Conservation (phyloP, 2,888 invertebrate genomes). For the Xestia ashworthii region DNA sequence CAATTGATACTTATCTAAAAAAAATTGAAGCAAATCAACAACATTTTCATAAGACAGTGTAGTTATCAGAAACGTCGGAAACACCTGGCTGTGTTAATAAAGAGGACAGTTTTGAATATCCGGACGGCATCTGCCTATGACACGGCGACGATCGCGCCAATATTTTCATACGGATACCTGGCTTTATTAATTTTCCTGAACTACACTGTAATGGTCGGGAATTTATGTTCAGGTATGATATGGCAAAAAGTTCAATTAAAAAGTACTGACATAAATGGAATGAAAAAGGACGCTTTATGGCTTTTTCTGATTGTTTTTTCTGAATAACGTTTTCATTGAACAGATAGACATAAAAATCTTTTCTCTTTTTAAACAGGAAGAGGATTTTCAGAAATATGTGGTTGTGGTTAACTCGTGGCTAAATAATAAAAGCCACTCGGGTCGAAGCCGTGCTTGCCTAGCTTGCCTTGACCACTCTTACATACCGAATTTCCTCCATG, state of each 20-base stretch:
- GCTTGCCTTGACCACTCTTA: too few species aligned
- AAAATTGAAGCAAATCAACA: slow-evolving; percentile 40
- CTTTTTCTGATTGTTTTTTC: neutral
- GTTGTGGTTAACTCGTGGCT: neutral
- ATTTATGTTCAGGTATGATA: slow-evolving; percentile 31
- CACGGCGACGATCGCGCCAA: slow-evolving; percentile 52
- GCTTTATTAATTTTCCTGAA: slow-evolving; percentile 48
- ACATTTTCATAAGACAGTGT: slow-evolving; percentile 60
- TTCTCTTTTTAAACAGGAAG: neutral
- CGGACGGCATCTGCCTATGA: slow-evolving; percentile 70
- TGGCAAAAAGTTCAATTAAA: slow-evolving; percentile 3
- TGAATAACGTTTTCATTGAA: neutral
- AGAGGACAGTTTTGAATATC: slow-evolving; percentile 74
- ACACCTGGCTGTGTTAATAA: slow-evolving; percentile 74
- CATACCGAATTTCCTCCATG: too few species aligned
- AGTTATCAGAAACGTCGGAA: slow-evolving; percentile 65
- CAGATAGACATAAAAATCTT: neutral
- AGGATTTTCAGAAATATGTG: neutral
- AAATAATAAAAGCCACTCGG: too few species aligned
- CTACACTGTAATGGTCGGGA: slow-evolving; percentile 34
- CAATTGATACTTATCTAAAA: slow-evolving; percentile 18
- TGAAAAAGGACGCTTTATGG: neutral
- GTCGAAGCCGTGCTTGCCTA: too few species aligned
- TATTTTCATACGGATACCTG: slow-evolving; percentile 59
- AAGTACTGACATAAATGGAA: neutral